Conservation (phyloP, 2,797 vertebrate species). For the Cossypha dichroa region DNA sequence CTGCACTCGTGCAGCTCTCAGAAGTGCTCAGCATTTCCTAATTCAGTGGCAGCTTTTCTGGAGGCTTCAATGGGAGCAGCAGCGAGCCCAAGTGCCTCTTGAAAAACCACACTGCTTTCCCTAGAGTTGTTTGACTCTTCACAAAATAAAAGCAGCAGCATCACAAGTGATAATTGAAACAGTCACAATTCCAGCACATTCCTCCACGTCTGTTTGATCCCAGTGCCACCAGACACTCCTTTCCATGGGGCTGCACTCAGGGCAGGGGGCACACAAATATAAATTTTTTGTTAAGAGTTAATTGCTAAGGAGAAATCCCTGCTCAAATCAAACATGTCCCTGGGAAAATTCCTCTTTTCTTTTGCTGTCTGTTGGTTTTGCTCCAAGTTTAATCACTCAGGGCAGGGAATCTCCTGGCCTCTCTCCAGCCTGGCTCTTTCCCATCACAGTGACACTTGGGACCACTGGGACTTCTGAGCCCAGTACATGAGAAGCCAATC, state of each 20-base stretch:
- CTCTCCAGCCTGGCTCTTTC: background rate
- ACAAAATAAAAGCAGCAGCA: background rate
- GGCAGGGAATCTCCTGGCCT: background rate
- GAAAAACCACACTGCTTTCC: background rate
- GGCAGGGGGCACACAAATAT: background rate
- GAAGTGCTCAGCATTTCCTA: background rate
- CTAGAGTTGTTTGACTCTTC: background rate
- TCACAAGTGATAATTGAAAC: background rate
- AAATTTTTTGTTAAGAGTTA: background rate
- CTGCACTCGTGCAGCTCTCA: conserved; percentile 21
- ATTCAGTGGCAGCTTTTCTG: background rate
- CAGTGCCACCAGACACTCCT: background rate
- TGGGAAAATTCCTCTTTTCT: background rate
- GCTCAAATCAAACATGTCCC: fast-evolving
- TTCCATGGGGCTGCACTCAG: background rate
- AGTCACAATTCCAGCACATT: background rate
- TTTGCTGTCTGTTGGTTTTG: background rate
- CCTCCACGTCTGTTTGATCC: background rate
- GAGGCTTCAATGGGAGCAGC: background rate
- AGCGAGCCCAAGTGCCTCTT: background rate
- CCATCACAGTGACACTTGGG: background rate
- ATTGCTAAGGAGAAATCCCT: background rate
- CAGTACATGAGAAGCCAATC: background rate
- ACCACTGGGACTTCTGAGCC: background rate
- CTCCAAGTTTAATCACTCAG: background rate